phyloP scores from a whole-genome alignment of 1,140 invertebrate genomes.

The Camponotus pennsylvanicus region DNA sequence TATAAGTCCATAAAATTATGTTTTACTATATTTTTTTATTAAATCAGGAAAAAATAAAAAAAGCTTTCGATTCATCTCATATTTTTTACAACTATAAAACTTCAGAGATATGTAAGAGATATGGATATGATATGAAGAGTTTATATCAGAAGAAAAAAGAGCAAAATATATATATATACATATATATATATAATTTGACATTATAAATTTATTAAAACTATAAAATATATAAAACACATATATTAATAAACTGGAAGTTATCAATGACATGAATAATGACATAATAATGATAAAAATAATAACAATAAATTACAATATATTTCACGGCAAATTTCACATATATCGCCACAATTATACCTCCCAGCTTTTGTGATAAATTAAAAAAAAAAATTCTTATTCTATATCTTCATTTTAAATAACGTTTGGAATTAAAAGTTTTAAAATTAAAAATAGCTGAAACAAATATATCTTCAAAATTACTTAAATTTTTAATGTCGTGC shows the following conservation, averaged over 20 bases:
- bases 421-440: neutral
- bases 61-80: neutral
- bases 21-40: neutral
- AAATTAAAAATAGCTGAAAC: neutral
- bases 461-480: neutral
- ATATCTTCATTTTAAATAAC: neutral
- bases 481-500: neutral
- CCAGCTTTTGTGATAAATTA: no score
- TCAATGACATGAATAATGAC: neutral
- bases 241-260: neutral
- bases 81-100: neutral
- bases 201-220: constrained; percentile 20
- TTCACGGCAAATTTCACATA: neutral
- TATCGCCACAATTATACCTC: neutral
- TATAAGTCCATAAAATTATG: neutral
- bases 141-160: neutral
- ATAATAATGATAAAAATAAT: neutral
- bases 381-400: neutral
- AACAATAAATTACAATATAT: neutral
- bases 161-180: neutral
- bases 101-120: no score
- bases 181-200: neutral
- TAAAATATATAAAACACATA: neutral
- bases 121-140: neutral
- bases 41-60: neutral